Percentiles rank a stretch among this genome's conserved stretches.
Evolutionary conservation across 2,888 invertebrate genomes (phyloP).

Genomic region (Dynastes tityus): DNA sequence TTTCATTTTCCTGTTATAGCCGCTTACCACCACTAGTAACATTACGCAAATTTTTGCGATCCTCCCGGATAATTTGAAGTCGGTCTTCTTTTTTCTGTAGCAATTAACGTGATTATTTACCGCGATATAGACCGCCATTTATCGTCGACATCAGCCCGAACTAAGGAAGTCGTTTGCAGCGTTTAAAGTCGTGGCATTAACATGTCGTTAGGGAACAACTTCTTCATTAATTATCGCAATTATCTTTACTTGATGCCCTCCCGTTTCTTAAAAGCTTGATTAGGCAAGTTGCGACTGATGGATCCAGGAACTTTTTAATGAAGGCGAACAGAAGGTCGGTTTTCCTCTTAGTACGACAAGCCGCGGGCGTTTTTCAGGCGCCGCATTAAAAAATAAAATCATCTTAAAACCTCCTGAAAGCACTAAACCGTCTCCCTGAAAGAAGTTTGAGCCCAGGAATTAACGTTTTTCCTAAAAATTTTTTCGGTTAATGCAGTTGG

Average conservation of each 20-base stretch:
- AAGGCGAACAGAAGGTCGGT: slow-evolving; percentile 50
- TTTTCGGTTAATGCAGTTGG: too few species aligned
- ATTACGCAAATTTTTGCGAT: not conserved
- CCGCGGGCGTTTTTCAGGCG: not conserved
- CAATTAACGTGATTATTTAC: slow-evolving; percentile 43
- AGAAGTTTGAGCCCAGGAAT: not conserved
- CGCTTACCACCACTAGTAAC: not conserved
- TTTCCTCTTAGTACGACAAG: not conserved
- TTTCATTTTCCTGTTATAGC: not conserved
- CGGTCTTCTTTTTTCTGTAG: not conserved
- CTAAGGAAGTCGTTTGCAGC: slow-evolving; percentile 42
- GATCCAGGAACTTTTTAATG: slow-evolving; percentile 56
- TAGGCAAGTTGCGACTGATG: slow-evolving; percentile 56
- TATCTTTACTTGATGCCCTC: slow-evolving; percentile 56
- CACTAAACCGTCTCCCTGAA: slow-evolving; percentile 12
- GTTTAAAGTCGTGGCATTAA: slow-evolving; percentile 54
- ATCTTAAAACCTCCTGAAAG: slow-evolving; percentile 31
- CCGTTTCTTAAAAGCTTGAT: slow-evolving; percentile 52
- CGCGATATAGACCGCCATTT: slow-evolving; percentile 30
- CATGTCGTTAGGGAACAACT: slow-evolving; percentile 59
- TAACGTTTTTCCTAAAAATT: not conserved
- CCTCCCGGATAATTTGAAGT: not conserved
- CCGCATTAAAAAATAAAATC: slow-evolving; percentile 25
- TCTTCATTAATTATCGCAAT: slow-evolving; percentile 60
- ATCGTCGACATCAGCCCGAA: slow-evolving; percentile 38